Conservation (phyloP, 2,888 invertebrate species). For the Pristionchus mayeri region DNA sequence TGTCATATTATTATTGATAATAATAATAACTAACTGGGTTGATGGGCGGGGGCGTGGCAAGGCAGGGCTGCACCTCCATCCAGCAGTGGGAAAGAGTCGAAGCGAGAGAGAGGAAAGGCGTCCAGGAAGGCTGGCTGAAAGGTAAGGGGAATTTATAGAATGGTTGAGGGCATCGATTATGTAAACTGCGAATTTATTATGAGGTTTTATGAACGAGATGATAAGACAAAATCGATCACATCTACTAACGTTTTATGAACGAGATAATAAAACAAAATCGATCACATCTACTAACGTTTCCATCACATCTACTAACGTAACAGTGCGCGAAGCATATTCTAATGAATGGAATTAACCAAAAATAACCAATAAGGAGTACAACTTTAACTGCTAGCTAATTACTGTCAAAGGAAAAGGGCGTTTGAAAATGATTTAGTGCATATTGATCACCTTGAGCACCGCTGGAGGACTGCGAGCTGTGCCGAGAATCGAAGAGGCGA, state of each 20-base stretch:
- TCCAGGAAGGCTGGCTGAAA: constrained; percentile 63
- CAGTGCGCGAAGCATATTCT: too few species aligned
- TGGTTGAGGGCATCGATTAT: too few species aligned
- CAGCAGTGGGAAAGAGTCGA: constrained; percentile 70
- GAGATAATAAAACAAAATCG: background rate
- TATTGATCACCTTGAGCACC: constrained; percentile 34
- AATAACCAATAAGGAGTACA: background rate
- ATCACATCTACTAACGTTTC: background rate
- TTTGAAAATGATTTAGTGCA: background rate
- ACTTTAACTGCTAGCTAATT: too few species aligned
- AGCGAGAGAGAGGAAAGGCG: constrained; percentile 57
- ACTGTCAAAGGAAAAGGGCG: background rate
- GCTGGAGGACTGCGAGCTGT: constrained; percentile 53
- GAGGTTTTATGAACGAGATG: background rate
- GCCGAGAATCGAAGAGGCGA: constrained; percentile 57
- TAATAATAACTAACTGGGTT: constrained; percentile 69
- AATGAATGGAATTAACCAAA: too few species aligned
- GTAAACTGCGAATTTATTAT: background rate
- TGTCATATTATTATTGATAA: background rate
- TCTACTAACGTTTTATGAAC: background rate
- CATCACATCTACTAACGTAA: too few species aligned
- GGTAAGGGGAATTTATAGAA: background rate
- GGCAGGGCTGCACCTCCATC: constrained; percentile 69
- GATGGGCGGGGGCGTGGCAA: constrained; percentile 72
- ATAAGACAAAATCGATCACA: background rate